Base-by-base conservation (phyloP, 2,797 vertebrate species). In the Tadarida brasiliensis region DNA sequence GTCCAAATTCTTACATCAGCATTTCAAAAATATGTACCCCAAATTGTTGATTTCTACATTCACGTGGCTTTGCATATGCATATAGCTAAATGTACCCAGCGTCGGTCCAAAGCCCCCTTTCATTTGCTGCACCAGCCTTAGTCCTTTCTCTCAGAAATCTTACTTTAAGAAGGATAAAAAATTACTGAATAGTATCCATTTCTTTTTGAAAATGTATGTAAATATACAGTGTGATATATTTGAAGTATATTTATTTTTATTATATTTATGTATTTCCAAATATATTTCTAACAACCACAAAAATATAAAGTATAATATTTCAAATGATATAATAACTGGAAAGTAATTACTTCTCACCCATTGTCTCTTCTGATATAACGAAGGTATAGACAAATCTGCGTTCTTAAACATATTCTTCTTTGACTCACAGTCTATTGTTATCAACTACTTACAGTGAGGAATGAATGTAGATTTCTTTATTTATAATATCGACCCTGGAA, bases 91-190 rank as follows among this genome's bases (percentile, higher is more conserved):
- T 74, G 17, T 87, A 73, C 16, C 59, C 90, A 54, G 3, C 7
- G 70, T 87, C 57, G 56, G 4, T 81, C 3, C 30, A 78, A 68
- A 20, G 11, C 68, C 1, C 16, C 3, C 2, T 33, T 49, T 30
- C 49, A 0, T 74, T 93, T 71, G 2, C 35, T 70, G 7, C 11
- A 87, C 6, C 3, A 65, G 22, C 5, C 57, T 82, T 26, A 47
- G 39, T 16, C 2, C 33, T 80, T 92, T 81, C 7, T 77, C 11
- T 70, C 67, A 33, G n/a, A 82, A 91, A 81, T 59, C 20, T 7
- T 67, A 81, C 59, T 76, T 87, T 95, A 91, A 70, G 56, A 95
- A 67, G 15, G 16, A 74, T 30, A 67, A 39, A 57, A 73, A 47
- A 65, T 33, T 54, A 44, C 51, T 65, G 15, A 7, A 16, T 51